Percentiles rank a stretch among this genome's conserved stretches.
Evolutionary conservation across 2,797 vertebrate genomes (phyloP).

Genomic region (Podarcis lilfordi): DNA sequence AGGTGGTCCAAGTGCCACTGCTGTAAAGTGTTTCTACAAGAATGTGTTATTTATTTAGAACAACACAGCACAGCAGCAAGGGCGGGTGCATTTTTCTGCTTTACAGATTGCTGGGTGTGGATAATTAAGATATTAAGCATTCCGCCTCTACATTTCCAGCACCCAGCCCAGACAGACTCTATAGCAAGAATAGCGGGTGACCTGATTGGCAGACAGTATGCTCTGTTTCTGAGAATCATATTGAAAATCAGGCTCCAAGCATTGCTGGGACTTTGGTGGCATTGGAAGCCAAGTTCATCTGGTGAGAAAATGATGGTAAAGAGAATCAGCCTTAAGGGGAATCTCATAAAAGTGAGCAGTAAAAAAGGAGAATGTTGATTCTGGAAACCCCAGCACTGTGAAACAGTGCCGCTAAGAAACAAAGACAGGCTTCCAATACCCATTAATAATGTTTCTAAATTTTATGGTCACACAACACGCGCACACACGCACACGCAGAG

Average conservation of each 20-base stretch:
- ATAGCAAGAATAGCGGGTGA: background rate
- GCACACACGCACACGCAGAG: no score
- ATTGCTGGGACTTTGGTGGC: background rate
- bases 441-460: background rate
- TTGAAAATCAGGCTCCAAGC: background rate
- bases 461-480: background rate
- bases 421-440: background rate
- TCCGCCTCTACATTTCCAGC: background rate
- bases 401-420: background rate
- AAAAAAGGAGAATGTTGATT: background rate
- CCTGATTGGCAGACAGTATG: background rate
- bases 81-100: background rate
- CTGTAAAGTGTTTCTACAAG: slow-evolving; percentile 42
- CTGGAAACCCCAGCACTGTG: background rate
- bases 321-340: background rate
- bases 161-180: background rate
- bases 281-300: background rate
- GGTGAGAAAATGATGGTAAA: background rate
- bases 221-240: background rate
- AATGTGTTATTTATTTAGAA: slow-evolving; percentile 47
- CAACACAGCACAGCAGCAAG: slow-evolving; percentile 37
- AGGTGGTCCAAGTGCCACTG: slow-evolving; percentile 28
- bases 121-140: slow-evolving; percentile 15
- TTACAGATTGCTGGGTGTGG: slow-evolving; percentile 6
- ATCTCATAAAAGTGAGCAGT: slow-evolving; percentile 5